Evolutionary conservation across 2,113 vertebrate species (phyloP), one percentile per base, ranked within the genome.

Genomic region (Pygoscelis antarcticus): DNA sequence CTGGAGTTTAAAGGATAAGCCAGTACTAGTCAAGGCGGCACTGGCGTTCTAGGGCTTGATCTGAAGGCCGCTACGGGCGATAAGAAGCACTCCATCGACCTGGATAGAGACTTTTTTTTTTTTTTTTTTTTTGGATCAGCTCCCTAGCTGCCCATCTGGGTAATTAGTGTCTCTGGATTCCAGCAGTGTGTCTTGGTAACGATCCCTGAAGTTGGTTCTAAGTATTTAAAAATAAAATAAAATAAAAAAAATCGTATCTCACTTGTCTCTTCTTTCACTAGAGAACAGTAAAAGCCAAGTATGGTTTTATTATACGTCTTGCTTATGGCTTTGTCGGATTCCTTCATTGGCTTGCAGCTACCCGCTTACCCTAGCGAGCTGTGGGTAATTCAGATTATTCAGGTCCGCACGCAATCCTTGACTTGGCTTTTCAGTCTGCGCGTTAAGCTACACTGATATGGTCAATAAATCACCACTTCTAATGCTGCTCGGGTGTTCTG

Each of bases 381-480:
- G 60, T 51, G 93, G 91, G n/a, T 47, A n/a, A 27, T 86, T 79
- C 60, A 38, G 51, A 42, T 42, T 16, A 42, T 42, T 42, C 42
- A 1, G 9, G 21, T 55, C 42, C 0, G 1, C n/a, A 38, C 65
- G 30, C 46, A 74, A 60, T 76, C 60, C 84, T 77, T 60, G 75
- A 32, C 34, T 84, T 86, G 80, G 74, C 76, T 96, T 94, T 97
- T 93, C 86, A 54, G 77, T 46, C 58, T 77, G 74, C 10, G 32
- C 47, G 6, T 62, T 89, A 83, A 88, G 61, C 74, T 80, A 16
- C 22, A 40, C 62, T 66, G 94, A 89, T 84, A 44, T 3, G 44
- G 92, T 87, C 90, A 87, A 76, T 95, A 96, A 96, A 96, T 95
- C 89, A 76, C 34, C 44, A 22, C 94, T 96, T 93, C 75, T 25